A percentile compares a stretch with the other conserved stretches of the same genome.
Evolutionary conservation across 2,888 invertebrate genomes (phyloP).

Genomic region (Drosophila fulvimacula): DNA sequence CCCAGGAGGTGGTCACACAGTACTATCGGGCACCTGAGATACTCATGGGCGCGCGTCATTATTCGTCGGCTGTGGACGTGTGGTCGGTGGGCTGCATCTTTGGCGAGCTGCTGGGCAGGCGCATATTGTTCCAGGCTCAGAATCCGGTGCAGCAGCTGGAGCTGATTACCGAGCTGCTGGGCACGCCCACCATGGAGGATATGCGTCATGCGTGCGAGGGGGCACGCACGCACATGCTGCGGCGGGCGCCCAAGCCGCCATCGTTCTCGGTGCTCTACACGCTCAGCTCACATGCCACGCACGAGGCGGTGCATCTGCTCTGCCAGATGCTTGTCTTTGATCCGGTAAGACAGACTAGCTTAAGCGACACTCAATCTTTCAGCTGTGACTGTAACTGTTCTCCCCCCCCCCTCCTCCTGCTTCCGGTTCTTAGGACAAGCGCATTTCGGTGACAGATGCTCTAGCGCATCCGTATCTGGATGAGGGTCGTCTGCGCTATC

Average conservation of each 20-base stretch:
- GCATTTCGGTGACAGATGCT: conserved; percentile 97
- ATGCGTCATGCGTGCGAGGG: conserved; percentile 99
- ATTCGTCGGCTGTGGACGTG: conserved; percentile 98
- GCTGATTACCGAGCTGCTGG: conserved; percentile 97
- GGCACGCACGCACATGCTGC: conserved; percentile 95
- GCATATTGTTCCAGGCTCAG: conserved; percentile 99
- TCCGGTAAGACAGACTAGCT: conserved; percentile 89
- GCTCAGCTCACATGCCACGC: conserved; percentile 96
- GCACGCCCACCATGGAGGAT: conserved; percentile 97
- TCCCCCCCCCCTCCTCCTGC: conserved; percentile 40
- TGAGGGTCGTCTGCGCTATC: conserved; percentile 98
- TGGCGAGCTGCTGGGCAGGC: conserved; percentile 96
- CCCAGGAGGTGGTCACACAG: conserved; percentile 99
- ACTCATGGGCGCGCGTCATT: conserved; percentile 99
- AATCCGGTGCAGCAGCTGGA: conserved; percentile 99
- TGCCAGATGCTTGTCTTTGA: conserved; percentile 99
- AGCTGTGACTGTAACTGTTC: background rate
- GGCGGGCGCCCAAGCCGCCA: conserved; percentile 94
- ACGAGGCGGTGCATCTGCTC: conserved; percentile 98
- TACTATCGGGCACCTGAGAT: conserved; percentile 99
- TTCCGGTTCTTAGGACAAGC: conserved; percentile 89
- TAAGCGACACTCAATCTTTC: background rate
- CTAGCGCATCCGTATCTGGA: conserved; percentile 98
- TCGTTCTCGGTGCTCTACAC: conserved; percentile 96
- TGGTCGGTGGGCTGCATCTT: conserved; percentile 99